Evolutionary conservation across 2,113 vertebrate species (phyloP).

Genomic region (Anseranas semipalmata): DNA sequence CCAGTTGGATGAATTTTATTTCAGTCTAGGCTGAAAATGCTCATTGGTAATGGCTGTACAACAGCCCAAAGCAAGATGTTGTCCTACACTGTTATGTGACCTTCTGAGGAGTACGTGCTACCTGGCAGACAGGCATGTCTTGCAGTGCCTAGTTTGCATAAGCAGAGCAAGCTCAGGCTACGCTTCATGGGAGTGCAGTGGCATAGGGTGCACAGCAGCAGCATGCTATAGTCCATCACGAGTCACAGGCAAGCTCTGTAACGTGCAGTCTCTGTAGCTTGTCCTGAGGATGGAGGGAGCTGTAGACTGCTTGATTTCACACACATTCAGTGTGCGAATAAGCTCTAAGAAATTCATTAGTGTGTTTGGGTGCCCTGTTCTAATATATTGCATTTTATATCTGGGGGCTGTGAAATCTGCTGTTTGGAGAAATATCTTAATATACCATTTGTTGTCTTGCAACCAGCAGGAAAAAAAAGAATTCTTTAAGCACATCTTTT

Average conservation of each 20-base stretch:
- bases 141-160: not conserved
- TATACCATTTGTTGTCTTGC: not conserved
- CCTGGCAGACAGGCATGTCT: not conserved
- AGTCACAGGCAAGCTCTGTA: not conserved
- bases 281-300: not conserved
- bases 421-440: not conserved
- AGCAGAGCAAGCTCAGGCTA: not conserved
- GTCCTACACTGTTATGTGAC: not conserved
- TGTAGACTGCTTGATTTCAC: not conserved
- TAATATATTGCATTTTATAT: not conserved
- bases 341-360: not conserved
- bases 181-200: not conserved
- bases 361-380: not conserved
- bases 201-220: not conserved
- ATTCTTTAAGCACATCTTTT: not conserved
- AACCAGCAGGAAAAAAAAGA: not conserved
- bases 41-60: not conserved
- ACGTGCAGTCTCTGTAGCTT: not conserved
- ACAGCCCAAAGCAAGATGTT: not conserved
- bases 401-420: not conserved
- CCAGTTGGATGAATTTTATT: not conserved
- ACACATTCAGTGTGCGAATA: not conserved
- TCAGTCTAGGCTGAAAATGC: not conserved
- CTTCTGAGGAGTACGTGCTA: not conserved
- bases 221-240: rapidly evolving